Evolutionary conservation across 1,140 invertebrate species (phyloP).

Genomic region (Ceratina japonica): DNA sequence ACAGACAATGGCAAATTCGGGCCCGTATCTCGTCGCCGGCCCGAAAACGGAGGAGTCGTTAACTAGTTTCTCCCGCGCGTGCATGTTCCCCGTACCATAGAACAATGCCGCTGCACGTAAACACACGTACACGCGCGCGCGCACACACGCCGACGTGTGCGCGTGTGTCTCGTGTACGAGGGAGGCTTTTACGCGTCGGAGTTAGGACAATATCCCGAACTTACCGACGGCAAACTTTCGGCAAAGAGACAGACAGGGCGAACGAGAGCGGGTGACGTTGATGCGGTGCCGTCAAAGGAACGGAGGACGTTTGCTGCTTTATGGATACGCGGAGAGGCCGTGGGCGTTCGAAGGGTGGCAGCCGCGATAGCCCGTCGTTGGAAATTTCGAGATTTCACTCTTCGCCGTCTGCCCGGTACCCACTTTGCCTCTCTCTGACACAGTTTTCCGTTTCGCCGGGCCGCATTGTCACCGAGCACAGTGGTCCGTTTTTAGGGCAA

Average conservation of each 20-base stretch:
- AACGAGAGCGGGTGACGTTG: constrained; percentile 40
- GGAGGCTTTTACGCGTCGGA: constrained; percentile 49
- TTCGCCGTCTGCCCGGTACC: too few relatives aligned
- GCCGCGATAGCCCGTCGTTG: constrained; percentile 8
- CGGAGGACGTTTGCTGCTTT: constrained; percentile 26
- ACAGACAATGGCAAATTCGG: constrained; percentile 19
- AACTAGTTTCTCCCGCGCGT: constrained; percentile 69
- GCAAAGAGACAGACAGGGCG: constrained; percentile 53
- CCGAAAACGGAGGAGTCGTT: constrained; percentile 67
- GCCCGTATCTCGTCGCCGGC: constrained; percentile 46
- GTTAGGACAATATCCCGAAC: constrained; percentile 65
- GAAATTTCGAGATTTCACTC: constrained; percentile 1
- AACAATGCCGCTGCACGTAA: constrained; percentile 61
- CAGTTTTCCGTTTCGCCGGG: background rate
- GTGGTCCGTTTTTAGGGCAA: background rate
- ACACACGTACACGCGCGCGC: constrained; percentile 12
- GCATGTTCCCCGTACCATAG: constrained; percentile 50
- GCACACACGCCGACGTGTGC: background rate
- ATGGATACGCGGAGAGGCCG: background rate
- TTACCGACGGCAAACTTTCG: constrained; percentile 60
- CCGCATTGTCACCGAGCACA: background rate
- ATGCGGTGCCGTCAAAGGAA: constrained; percentile 40
- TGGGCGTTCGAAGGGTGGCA: constrained; percentile 12
- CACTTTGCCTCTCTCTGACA: background rate
- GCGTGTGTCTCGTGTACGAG: background rate